Evolutionary conservation across 2,888 invertebrate genomes (phyloP), one percentile per base, ranked within the genome.

Genomic region (Vandiemenella viatica): DNA sequence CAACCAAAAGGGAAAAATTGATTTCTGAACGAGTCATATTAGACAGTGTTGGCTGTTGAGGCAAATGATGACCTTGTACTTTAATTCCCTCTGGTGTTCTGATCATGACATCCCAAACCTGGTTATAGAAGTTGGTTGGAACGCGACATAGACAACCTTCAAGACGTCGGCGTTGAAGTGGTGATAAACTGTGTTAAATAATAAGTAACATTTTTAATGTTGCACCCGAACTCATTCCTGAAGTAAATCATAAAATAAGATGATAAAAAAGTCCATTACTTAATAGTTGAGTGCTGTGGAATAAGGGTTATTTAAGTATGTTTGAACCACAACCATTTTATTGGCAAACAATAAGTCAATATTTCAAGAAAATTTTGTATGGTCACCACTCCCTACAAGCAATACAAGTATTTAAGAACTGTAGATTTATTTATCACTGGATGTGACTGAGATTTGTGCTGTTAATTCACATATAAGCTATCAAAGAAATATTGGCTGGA

Each of bases 1-100:
- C 97, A 7, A 98, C 92, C 40, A 91, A 70, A 54, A 96, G 72
- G 18, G 96, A 86, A 73, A 98, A 98, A 55, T 91, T 89, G 56
- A 97, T 72, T 69, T 98, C 98, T 51, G 95, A 93, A 57, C 91
- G 80, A 1, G 95, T 93, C 95, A 98, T 95, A 66, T 92, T 91
- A 16, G 89, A 86, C 38, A 97, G 69, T 1, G 95, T 96, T 6
- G 96, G 95, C 61, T 88, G 82, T 61, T 95, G 93, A 1, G 92
- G 92, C 57, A 98, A 76, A 54, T 79, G 75, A 61, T 84, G 83
- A 0, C 85, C 89, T 65, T 83, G 84, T 1, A 96, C 85, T 54
- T 80, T 76, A 50, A 98, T 84, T 26, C 97, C 97, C 60, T 83
- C 79, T 0, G 91, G 86, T 0, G 93, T 91, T 53, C 89, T 77